Percentiles rank a stretch among this genome's conserved stretches.
phyloP scores from a whole-genome alignment of 1,140 invertebrate species.

The Pemphigus obesinymphae region DNA sequence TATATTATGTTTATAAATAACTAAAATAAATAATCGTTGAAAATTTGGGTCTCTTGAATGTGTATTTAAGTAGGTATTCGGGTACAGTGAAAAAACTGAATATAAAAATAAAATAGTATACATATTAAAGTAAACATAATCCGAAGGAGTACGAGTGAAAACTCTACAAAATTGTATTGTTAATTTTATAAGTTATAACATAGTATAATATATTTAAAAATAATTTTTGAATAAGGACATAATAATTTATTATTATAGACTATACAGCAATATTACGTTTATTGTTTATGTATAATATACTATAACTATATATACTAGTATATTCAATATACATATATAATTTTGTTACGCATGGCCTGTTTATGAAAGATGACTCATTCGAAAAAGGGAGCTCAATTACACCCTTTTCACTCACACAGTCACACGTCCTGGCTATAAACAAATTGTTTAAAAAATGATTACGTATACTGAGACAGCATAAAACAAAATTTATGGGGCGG shows the following conservation, averaged over 20 bases:
- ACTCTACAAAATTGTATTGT: no score
- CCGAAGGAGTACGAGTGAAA: no score
- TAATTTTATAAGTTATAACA: no score
- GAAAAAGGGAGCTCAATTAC: constrained; percentile 31
- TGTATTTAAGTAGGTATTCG: no score
- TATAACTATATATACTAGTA: neutral
- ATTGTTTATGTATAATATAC: neutral
- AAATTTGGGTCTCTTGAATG: no score
- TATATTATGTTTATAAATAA: no score
- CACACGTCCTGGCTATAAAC: neutral
- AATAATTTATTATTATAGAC: neutral
- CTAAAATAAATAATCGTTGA: no score
- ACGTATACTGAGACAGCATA: neutral
- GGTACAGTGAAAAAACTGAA: no score
- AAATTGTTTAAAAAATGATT: neutral
- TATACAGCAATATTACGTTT: neutral
- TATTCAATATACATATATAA: neutral
- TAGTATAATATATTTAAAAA: no score
- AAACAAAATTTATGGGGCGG: neutral
- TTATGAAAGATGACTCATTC: constrained; percentile 34
- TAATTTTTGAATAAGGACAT: no score
- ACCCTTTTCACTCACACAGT: constrained; percentile 1
- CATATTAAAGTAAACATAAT: no score
- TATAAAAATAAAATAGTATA: no score
- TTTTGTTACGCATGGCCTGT: constrained; percentile 30